These are phyloP conservation scores for Globodera ellingtonae DNA, from an alignment of 1,140 invertebrate species.

Conservation along the genomic window DNA sequence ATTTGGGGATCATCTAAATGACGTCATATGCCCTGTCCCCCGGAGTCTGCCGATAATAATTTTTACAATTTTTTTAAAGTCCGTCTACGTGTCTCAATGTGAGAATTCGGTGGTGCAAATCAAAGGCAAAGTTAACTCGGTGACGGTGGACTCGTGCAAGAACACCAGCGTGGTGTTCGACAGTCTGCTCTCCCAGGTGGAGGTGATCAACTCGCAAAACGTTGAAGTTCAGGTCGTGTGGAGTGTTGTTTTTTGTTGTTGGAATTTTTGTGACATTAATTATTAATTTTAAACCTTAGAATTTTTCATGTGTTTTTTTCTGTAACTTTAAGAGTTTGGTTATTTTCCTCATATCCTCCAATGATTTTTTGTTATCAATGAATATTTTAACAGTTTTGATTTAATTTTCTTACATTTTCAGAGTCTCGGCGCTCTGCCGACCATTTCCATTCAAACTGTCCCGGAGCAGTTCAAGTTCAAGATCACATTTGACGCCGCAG, in stretches of 20 bases:
- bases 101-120: conserved; percentile 82
- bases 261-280: no score
- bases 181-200: conserved; percentile 86
- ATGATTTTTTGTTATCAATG: no score
- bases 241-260: no score
- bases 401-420: conserved; percentile 63
- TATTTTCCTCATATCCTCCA: no score
- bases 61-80: conserved; percentile 60
- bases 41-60: no score
- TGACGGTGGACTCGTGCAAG: conserved; percentile 92
- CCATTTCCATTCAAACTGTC: conserved; percentile 94
- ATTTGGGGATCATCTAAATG: no score
- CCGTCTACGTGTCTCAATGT: conserved; percentile 93
- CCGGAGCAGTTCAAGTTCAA: conserved; percentile 98
- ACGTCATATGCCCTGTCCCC: no score
- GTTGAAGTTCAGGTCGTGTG: conserved; percentile 82
- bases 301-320: no score
- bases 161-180: conserved; percentile 95
- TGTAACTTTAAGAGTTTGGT: no score
- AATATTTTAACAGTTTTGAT: no score
- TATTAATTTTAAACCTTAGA: no score
- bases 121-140: conserved; percentile 92
- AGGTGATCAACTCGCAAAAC: conserved; percentile 97
- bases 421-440: conserved; percentile 89
- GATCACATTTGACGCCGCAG: conserved; percentile 74